phyloP scores from a whole-genome alignment of 2,797 vertebrate species.

The Myripristis murdjan region DNA sequence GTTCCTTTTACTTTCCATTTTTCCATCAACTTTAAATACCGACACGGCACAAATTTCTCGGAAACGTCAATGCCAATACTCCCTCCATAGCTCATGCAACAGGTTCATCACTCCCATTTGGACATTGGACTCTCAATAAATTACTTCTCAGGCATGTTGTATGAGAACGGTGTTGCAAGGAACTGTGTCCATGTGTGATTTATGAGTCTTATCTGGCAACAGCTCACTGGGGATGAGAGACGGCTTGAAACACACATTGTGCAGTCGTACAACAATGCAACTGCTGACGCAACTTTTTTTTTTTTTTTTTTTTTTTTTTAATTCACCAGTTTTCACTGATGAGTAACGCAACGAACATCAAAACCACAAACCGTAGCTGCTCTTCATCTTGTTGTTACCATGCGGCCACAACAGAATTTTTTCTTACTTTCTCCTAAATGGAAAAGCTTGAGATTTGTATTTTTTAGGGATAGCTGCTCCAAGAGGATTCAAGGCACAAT shows the following conservation, averaged over 20 bases:
- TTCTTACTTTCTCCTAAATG: too few species aligned
- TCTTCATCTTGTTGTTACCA: too few species aligned
- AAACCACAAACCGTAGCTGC: too few species aligned
- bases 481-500: neutral
- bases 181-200: conserved; percentile 11
- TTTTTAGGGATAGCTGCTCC: too few species aligned
- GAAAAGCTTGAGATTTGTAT: too few species aligned
- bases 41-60: neutral
- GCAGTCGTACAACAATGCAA: neutral
- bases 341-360: too few species aligned
- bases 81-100: neutral
- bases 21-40: neutral
- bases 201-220: conserved; percentile 18
- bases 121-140: conserved; percentile 5
- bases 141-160: neutral
- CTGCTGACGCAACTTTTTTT: conserved; percentile 7
- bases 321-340: too few species aligned
- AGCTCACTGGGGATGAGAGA: conserved; percentile 7
- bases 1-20: conserved; percentile 13
- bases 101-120: conserved; percentile 16
- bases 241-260: conserved; percentile 10
- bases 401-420: too few species aligned
- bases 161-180: neutral
- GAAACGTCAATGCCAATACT: neutral
- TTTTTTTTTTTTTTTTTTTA: neutral